Percentiles rank a stretch among this genome's conserved stretches.
These are phyloP conservation scores for Trematomus bernacchii DNA, from an alignment of 2,797 vertebrate genomes.

Conservation along the genomic window DNA sequence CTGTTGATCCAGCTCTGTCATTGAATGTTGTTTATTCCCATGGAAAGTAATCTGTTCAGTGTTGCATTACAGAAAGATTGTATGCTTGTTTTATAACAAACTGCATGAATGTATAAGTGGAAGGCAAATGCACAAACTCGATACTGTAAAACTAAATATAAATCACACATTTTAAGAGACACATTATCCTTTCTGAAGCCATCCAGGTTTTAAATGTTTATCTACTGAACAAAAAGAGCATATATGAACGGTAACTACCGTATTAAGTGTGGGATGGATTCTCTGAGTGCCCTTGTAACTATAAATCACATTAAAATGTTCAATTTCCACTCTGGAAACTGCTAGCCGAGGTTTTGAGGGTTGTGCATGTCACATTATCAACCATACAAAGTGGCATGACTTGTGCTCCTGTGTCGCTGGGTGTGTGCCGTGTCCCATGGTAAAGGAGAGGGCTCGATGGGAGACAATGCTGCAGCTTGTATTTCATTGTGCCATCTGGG, in stretches of 20 bases:
- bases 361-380: conserved; percentile 32
- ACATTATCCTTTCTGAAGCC: not conserved
- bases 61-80: not conserved
- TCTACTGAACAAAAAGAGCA: not conserved
- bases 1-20: too few species aligned
- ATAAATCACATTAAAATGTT: conserved; percentile 2
- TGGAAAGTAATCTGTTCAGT: not conserved
- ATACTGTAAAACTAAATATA: not conserved
- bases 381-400: conserved; percentile 28
- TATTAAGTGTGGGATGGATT: not conserved
- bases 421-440: conserved; percentile 15
- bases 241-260: not conserved
- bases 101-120: not conserved
- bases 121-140: too few species aligned
- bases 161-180: not conserved
- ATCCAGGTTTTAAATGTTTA: not conserved
- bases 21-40: too few species aligned
- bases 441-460: conserved; percentile 35
- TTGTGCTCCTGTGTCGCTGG: conserved; percentile 29
- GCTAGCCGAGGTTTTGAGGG: not conserved
- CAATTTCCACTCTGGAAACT: conserved; percentile 4
- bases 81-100: not conserved
- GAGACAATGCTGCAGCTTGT: conserved; percentile 49
- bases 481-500: conserved; percentile 57
- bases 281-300: conserved; percentile 10